Evolutionary conservation across 1,140 invertebrate genomes (phyloP).

Genomic region (Drosophila tristis): DNA sequence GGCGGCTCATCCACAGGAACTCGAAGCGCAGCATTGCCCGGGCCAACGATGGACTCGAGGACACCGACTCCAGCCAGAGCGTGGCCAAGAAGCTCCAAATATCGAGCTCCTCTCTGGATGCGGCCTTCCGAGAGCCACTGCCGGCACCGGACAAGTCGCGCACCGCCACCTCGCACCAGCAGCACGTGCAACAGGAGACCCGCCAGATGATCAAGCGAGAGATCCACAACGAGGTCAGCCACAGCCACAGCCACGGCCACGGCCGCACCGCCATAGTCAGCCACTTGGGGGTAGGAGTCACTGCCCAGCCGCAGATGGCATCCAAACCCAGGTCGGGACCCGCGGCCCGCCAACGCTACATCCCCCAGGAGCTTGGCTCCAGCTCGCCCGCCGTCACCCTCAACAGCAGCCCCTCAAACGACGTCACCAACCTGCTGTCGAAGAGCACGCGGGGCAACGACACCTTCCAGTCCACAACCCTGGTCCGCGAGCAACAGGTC

Average conservation of each 20-base stretch:
- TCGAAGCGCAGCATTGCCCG: conserved; percentile 86
- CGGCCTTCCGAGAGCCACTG: conserved; percentile 41
- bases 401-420: conserved; percentile 19
- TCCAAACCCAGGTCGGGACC: conserved; percentile 84
- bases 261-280: conserved; percentile 71
- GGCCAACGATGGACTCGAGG: conserved; percentile 73
- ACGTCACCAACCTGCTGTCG: conserved; percentile 64
- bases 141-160: conserved; percentile 49
- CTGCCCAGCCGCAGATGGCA: conserved; percentile 60
- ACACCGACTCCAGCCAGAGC: conserved; percentile 85
- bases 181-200: conserved; percentile 60
- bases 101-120: conserved; percentile 63
- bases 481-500: conserved; percentile 67
- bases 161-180: conserved; percentile 68
- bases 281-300: conserved; percentile 56
- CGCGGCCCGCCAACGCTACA: conserved; percentile 85
- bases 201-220: conserved; percentile 73
- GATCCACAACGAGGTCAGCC: conserved; percentile 66
- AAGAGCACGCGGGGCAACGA: conserved; percentile 66
- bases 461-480: conserved; percentile 74
- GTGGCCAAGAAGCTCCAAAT: conserved; percentile 77
- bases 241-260: conserved; percentile 35
- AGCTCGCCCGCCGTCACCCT: background rate
- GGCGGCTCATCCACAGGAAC: conserved; percentile 87
- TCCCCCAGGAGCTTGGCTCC: conserved; percentile 85